Conservation (phyloP, 2,888 invertebrate species). For the Calameuta pallipes region DNA sequence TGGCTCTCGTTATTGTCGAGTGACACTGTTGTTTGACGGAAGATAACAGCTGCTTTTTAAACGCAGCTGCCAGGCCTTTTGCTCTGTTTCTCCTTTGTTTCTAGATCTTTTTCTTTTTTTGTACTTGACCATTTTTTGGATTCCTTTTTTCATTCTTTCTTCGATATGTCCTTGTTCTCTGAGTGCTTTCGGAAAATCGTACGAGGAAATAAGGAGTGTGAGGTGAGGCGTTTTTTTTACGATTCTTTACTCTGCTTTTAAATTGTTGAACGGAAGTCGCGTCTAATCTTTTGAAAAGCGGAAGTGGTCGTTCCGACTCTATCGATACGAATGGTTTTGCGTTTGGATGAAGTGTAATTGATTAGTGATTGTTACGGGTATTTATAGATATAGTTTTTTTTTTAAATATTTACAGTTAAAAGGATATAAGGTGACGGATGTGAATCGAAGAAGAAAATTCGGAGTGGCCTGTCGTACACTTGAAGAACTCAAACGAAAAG, state of each 20-base stretch:
- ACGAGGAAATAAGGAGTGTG: slow-evolving; percentile 28
- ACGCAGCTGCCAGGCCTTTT: background rate
- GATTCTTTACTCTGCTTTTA: background rate
- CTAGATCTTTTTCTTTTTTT: background rate
- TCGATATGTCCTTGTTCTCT: slow-evolving; percentile 36
- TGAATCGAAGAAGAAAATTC: slow-evolving; percentile 75
- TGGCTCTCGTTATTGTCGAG: background rate
- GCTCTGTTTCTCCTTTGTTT: background rate
- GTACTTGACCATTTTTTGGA: background rate
- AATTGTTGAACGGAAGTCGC: background rate
- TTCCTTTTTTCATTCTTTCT: background rate
- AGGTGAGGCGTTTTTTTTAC: slow-evolving; percentile 28
- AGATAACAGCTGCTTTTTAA: background rate
- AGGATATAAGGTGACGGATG: slow-evolving; percentile 81
- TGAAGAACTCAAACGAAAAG: slow-evolving; percentile 76
- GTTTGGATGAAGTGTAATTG: background rate
- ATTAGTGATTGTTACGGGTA: background rate
- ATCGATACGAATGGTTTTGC: background rate
- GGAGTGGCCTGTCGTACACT: slow-evolving; percentile 78
- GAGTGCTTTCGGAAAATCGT: slow-evolving; percentile 43
- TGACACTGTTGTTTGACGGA: background rate
- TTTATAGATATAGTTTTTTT: slow-evolving; percentile 6
- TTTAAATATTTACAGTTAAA: slow-evolving; percentile 64
- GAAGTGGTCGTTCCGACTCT: background rate
- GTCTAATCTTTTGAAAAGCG: background rate